These are phyloP conservation scores for Eurytoma adleriae DNA, from an alignment of 2,888 invertebrate genomes.

Conservation along the genomic window DNA sequence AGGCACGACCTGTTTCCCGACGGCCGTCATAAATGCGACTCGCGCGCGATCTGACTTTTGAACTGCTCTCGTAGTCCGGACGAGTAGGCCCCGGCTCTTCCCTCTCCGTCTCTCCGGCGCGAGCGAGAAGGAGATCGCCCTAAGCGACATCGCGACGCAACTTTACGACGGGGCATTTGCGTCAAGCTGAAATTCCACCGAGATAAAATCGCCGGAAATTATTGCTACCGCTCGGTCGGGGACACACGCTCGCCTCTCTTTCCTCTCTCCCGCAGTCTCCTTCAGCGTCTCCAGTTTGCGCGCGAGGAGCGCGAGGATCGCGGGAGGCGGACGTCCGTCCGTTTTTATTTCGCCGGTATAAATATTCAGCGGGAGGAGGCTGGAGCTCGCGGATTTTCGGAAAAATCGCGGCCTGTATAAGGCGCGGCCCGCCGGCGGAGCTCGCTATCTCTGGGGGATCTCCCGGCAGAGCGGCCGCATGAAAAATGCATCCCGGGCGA, in stretches of 20 bases:
- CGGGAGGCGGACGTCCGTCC: background rate
- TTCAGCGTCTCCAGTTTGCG: conserved; percentile 26
- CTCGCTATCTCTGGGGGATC: conserved; percentile 26
- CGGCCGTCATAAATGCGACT: conserved; percentile 30
- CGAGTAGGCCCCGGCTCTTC: conserved; percentile 10
- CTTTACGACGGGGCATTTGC: conserved; percentile 69
- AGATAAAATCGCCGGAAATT: conserved; percentile 70
- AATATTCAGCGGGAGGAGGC: conserved; percentile 4
- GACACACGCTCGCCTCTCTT: conserved; percentile 13
- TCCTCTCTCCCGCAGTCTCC: background rate
- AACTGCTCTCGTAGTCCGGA: conserved; percentile 48
- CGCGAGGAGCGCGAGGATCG: background rate
- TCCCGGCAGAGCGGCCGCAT: background rate
- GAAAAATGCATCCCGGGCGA: conserved; percentile 36
- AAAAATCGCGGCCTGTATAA: conserved; percentile 25
- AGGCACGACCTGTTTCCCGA: conserved; percentile 44
- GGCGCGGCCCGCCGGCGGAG: background rate
- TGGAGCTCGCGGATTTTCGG: background rate
- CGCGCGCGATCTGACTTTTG: conserved; percentile 46
- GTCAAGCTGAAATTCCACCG: conserved; percentile 66
- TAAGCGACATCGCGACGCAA: conserved; percentile 67
- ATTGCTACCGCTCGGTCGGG: conserved; percentile 64
- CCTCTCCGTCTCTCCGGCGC: background rate
- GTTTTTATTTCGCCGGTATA: background rate
- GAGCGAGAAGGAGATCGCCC: conserved; percentile 54